These are phyloP conservation scores for Rhynchonema sp. DNA, from an alignment of 2,888 invertebrate species.

Conservation along the genomic window DNA sequence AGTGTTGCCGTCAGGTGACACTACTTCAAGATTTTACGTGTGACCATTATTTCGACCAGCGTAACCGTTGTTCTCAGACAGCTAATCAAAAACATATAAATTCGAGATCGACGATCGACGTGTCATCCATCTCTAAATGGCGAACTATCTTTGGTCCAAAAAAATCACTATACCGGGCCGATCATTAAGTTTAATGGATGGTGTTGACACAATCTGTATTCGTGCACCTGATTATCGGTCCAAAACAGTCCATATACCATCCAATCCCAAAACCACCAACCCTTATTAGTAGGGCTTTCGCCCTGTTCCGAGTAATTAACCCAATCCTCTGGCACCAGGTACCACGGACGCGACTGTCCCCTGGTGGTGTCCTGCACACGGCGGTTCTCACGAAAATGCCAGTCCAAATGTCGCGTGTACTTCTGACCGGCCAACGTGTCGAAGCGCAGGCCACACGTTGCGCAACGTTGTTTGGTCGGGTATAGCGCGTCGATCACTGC, in stretches of 20 bases:
- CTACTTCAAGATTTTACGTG: too few relatives aligned
- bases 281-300: conserved; percentile 5
- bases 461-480: conserved; percentile 62
- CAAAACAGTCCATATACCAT: conserved; percentile 6
- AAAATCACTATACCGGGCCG: too few relatives aligned
- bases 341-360: conserved; percentile 64
- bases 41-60: too few relatives aligned
- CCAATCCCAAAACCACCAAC: too few relatives aligned
- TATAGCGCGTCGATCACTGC: conserved; percentile 51
- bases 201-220: too few relatives aligned
- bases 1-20: too few relatives aligned
- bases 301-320: conserved; percentile 11
- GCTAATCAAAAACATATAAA: too few relatives aligned
- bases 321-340: conserved; percentile 44
- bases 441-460: conserved; percentile 82
- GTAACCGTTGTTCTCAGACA: too few relatives aligned
- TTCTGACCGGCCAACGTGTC: conserved; percentile 44
- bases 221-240: conserved; percentile 2
- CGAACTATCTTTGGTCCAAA: too few relatives aligned
- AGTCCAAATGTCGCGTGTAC: conserved; percentile 80
- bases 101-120: too few relatives aligned
- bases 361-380: conserved; percentile 53
- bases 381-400: conserved; percentile 90
- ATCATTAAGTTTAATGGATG: too few relatives aligned
- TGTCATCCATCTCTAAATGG: too few relatives aligned